Base-by-base conservation (phyloP, 2,113 vertebrate species). In the Lanius collurio region DNA sequence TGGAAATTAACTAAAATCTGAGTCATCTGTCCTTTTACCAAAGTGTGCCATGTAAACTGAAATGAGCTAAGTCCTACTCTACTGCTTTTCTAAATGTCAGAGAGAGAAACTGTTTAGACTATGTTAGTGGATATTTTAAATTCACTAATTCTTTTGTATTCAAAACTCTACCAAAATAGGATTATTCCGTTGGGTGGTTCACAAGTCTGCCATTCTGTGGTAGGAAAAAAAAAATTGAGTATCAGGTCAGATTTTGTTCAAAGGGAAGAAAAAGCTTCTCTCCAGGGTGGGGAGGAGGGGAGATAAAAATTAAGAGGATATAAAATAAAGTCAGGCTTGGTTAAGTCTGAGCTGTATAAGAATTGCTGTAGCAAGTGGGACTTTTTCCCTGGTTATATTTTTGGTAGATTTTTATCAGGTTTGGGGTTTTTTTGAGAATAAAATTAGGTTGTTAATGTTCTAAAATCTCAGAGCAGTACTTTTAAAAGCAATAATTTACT, bases 401-500 rank as follows among this genome's bases (percentile, higher is more conserved):
- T 94, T 60, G 39, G 64, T 92, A 80, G 68, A 42, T 84, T 86
- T 96, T 77, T 71, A 65, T 68, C 12, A 27, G 60, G 5, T 30
- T 3, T 17, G 37, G 37, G 37, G 37, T 37, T 47, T 89, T 92
- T 89, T 85, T 69, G 10, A 76, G 27, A 83, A 44, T 79, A 87
- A 94, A 87, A 92, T 95, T 93, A 88, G 67, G 65, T 96, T 24
- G 17, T 67, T 79, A 31, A 86, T 59, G 5, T 85, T 94, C 75
- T 91, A 85, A 94, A 95, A 81, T 42, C 89, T 97, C 95, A 57
- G 91, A 86, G 44, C 69, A 84, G 95, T 95, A 71, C 67, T 86
- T 68, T 56, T 64, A 62, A 97, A 94, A 97, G 97, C 97, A 98
- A 97, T 98, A 98, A 97, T 75, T 94, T 91, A 69, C 78, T 88